A percentile compares a stretch with the other conserved stretches of the same genome.
These are phyloP conservation scores for Nerophis ophidion DNA, from an alignment of 2,113 vertebrate species.

Conservation along the genomic window DNA sequence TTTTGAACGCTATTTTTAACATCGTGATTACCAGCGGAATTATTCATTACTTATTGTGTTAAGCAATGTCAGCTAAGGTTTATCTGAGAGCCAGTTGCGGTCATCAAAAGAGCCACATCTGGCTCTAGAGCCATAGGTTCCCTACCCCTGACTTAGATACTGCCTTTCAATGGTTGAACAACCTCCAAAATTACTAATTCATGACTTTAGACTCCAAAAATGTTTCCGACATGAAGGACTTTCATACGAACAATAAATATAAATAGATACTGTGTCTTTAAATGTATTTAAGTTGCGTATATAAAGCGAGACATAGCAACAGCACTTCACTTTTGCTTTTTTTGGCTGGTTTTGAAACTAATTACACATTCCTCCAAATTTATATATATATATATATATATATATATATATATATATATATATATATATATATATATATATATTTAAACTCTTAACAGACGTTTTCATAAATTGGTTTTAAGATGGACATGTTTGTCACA, in stretches of 20 bases:
- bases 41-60: too few species aligned
- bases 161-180: background rate
- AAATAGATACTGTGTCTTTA: background rate
- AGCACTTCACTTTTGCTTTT: constrained; percentile 21
- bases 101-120: too few species aligned
- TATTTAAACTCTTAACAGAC: too few species aligned
- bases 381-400: too few species aligned
- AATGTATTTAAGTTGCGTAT: constrained; percentile 3
- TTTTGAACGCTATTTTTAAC: too few species aligned
- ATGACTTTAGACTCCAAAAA: constrained; percentile 4
- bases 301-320: background rate
- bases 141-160: background rate
- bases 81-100: too few species aligned
- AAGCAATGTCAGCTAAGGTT: too few species aligned
- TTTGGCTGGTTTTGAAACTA: constrained; percentile 22
- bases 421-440: too few species aligned
- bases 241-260: constrained; percentile 11
- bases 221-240: background rate
- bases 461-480: background rate
- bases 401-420: too few species aligned
- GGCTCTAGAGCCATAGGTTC: too few species aligned
- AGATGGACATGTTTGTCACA: too few species aligned
- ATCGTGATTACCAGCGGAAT: too few species aligned
- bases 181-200: constrained; percentile 5
- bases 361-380: constrained; percentile 3